Percentiles rank a stretch among this genome's conserved stretches.
phyloP scores from a whole-genome alignment of 2,888 invertebrate species.

The Pinctada fucata region DNA sequence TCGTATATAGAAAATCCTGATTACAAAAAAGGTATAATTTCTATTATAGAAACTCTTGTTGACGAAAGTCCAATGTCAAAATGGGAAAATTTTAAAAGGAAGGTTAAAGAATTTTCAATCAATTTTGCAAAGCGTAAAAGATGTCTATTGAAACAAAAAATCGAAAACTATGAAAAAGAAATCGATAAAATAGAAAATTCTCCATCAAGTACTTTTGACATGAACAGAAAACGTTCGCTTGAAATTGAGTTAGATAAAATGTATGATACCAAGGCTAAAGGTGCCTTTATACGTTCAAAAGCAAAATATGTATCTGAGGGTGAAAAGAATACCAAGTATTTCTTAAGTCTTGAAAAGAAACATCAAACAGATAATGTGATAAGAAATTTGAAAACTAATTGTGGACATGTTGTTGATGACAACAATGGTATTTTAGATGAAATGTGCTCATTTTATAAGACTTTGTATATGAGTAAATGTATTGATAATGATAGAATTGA shows the following conservation, averaged over 20 bases:
- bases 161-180: not conserved
- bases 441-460: not conserved
- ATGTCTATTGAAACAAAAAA: not conserved
- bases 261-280: not conserved
- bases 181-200: not conserved
- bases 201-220: not conserved
- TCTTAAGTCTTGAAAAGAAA: not conserved
- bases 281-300: no score
- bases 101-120: not conserved
- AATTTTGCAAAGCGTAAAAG: not conserved
- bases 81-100: not conserved
- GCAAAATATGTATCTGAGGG: not conserved
- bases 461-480: no score
- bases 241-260: not conserved
- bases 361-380: not conserved
- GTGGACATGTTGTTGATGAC: not conserved
- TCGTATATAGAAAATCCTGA: not conserved
- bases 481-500: not conserved
- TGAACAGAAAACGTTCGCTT: not conserved
- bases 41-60: not conserved
- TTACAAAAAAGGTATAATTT: not conserved
- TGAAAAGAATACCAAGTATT: not conserved
- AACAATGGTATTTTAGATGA: not conserved
- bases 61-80: no score
- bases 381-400: not conserved